phyloP scores from a whole-genome alignment of 1,140 invertebrate genomes.

The Bursaphelenchus mucronatus region DNA sequence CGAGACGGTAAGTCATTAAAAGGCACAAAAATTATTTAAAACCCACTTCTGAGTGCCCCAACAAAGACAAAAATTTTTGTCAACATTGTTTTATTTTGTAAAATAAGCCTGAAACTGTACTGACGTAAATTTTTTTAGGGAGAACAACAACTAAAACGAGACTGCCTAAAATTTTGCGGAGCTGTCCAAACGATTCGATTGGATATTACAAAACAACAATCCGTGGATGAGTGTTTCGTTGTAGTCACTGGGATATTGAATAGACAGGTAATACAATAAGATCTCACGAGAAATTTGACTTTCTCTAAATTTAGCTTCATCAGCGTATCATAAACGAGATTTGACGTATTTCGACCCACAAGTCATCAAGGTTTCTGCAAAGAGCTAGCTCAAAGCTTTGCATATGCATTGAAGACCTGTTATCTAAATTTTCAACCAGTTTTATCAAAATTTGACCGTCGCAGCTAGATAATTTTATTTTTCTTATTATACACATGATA shows the following conservation, averaged over 20 bases:
- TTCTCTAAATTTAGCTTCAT: too few species aligned
- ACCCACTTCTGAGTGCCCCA: neutral
- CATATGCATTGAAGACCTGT: too few species aligned
- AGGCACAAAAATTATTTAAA: neutral
- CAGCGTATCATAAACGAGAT: too few species aligned
- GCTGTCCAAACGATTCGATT: conserved; percentile 12
- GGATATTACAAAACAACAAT: conserved; percentile 29
- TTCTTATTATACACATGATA: too few species aligned
- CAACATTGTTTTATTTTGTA: neutral
- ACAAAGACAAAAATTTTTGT: neutral
- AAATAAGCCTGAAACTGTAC: conserved; percentile 4
- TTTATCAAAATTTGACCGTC: too few species aligned
- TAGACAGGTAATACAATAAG: conserved; percentile 4
- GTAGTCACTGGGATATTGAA: conserved; percentile 10
- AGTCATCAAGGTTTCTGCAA: too few species aligned
- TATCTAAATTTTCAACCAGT: too few species aligned
- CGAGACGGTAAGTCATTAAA: conserved; percentile 15
- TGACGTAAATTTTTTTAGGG: conserved; percentile 15
- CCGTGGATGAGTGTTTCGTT: conserved; percentile 27
- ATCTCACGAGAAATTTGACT: neutral
- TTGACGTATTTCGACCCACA: too few species aligned
- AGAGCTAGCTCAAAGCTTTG: too few species aligned
- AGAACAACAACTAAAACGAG: neutral
- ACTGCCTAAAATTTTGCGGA: conserved; percentile 5
- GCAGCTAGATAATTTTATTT: too few species aligned